Evolutionary conservation across 2,797 vertebrate genomes (phyloP).

Genomic region (Acipenser ruthenus): DNA sequence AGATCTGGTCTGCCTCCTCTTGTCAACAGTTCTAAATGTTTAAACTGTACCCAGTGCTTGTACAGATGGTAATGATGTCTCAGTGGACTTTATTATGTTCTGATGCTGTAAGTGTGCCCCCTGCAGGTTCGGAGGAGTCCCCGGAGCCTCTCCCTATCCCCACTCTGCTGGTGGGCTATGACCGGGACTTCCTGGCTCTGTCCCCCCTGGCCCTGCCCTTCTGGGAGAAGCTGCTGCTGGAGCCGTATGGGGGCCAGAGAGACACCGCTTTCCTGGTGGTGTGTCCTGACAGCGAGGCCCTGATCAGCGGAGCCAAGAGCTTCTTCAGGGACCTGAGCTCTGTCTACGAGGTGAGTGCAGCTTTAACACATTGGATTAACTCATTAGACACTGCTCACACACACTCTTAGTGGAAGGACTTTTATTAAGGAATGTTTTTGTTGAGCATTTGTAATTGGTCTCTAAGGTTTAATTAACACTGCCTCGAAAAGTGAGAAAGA

Average conservation of each 20-base stretch:
- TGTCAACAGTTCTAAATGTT: too few species aligned
- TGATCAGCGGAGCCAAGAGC: slow-evolving; percentile 78
- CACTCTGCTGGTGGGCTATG: slow-evolving; percentile 83
- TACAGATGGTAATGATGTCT: too few species aligned
- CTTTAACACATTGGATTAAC: background rate
- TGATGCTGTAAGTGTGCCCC: too few species aligned
- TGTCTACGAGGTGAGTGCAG: slow-evolving; percentile 81
- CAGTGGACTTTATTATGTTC: too few species aligned
- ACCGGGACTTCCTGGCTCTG: slow-evolving; percentile 89
- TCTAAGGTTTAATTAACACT: too few species aligned
- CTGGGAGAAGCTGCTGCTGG: slow-evolving; percentile 92
- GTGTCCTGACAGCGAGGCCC: slow-evolving; percentile 84
- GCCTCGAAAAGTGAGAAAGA: too few species aligned
- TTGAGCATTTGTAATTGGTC: too few species aligned
- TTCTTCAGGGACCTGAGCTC: slow-evolving; percentile 96
- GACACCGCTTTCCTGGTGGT: slow-evolving; percentile 91
- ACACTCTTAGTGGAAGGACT: background rate
- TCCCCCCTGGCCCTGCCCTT: slow-evolving; percentile 90
- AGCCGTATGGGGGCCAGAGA: slow-evolving; percentile 86
- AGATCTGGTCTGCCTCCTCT: too few species aligned
- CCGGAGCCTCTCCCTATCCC: slow-evolving; percentile 92
- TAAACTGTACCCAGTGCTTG: too few species aligned
- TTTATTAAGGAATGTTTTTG: too few species aligned
- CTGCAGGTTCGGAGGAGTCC: slow-evolving; percentile 88
- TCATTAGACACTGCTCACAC: background rate